phyloP scores from a whole-genome alignment of 2,113 vertebrate genomes.

The Ophiodon elongatus region DNA sequence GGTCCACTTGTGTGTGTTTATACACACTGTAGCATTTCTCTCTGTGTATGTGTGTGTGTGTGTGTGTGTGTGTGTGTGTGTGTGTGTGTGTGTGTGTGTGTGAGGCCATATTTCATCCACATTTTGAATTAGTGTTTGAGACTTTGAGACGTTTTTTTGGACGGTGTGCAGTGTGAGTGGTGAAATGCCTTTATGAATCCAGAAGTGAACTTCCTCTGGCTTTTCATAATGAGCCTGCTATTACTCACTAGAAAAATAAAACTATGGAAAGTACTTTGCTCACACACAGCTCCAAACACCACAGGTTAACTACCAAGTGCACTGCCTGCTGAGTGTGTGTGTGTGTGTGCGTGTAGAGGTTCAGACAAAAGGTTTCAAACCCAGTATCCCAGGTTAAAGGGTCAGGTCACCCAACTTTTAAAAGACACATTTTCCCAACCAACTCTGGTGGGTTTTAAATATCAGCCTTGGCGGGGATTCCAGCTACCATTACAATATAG shows the following conservation, averaged over 20 bases:
- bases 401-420: neutral
- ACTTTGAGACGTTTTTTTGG: constrained; percentile 60
- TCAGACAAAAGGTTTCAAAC: neutral
- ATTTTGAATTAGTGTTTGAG: constrained; percentile 38
- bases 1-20: constrained; percentile 24
- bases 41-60: neutral
- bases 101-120: constrained; percentile 36
- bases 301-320: constrained; percentile 46
- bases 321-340: constrained; percentile 1
- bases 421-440: neutral
- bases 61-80: constrained; percentile 7
- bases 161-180: constrained; percentile 36
- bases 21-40: constrained; percentile 9
- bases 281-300: constrained; percentile 44
- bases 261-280: constrained; percentile 79
- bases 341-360: neutral
- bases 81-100: constrained; percentile 25
- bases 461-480: too few species aligned
- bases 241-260: constrained; percentile 84
- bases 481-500: neutral
- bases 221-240: constrained; percentile 75
- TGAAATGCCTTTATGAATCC: constrained; percentile 78
- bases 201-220: constrained; percentile 80
- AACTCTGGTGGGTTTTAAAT: neutral
- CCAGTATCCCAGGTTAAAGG: neutral